Evolutionary conservation across 2,113 vertebrate species (phyloP).

Genomic region (Carassius carassius): DNA sequence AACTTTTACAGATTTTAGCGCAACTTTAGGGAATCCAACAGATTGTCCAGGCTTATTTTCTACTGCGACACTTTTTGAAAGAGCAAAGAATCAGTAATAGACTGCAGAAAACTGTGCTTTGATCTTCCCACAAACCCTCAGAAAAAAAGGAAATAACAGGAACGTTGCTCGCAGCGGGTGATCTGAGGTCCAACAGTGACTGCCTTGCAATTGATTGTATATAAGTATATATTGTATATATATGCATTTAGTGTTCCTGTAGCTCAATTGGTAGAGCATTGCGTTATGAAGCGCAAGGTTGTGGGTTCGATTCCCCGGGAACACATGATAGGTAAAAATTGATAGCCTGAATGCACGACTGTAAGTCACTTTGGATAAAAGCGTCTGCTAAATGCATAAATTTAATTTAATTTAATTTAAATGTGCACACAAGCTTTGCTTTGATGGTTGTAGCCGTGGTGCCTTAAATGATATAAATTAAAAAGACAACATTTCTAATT

Average conservation of each 20-base stretch:
- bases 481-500: background rate
- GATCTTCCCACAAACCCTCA: conserved; percentile 4
- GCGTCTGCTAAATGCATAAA: too few relatives aligned
- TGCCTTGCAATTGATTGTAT: background rate
- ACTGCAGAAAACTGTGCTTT: background rate
- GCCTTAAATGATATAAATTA: conserved; percentile 9
- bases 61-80: background rate
- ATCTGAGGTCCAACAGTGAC: background rate
- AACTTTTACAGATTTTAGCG: background rate
- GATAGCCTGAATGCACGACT: too few relatives aligned
- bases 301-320: too few relatives aligned
- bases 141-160: background rate
- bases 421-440: background rate
- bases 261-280: too few relatives aligned
- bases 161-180: background rate
- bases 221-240: too few relatives aligned
- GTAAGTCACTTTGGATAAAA: too few relatives aligned
- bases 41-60: background rate
- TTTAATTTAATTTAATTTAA: too few relatives aligned
- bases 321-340: too few relatives aligned
- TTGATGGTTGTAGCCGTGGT: background rate
- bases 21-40: background rate
- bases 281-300: too few relatives aligned
- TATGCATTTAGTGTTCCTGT: too few relatives aligned
- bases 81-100: background rate